Conservation (phyloP, 2,888 invertebrate genomes). For the Agrenia bidenticulata region DNA sequence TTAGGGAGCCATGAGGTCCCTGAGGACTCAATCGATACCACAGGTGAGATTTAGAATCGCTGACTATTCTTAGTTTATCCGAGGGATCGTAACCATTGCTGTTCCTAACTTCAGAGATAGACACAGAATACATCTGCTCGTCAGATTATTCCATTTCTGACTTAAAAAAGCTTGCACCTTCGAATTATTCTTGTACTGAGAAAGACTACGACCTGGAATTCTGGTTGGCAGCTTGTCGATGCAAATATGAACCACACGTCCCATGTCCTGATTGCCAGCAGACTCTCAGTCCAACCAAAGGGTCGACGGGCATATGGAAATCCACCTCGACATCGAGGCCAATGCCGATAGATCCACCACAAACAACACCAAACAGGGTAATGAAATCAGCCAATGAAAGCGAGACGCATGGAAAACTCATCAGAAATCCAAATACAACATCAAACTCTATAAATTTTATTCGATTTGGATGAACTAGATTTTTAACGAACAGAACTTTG, state of each 20-base stretch:
- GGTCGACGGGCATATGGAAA: too few relatives aligned
- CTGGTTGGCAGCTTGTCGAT: conserved; percentile 27
- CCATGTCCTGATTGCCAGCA: conserved; percentile 23
- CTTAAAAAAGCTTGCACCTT: not conserved
- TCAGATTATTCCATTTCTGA: conserved; percentile 1
- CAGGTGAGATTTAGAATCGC: too few relatives aligned
- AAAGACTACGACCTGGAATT: conserved; percentile 24
- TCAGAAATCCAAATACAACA: not conserved
- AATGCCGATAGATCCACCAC: not conserved
- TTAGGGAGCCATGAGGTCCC: too few relatives aligned
- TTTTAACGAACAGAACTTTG: not conserved
- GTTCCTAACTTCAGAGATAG: too few relatives aligned
- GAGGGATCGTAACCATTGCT: too few relatives aligned
- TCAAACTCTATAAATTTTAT: conserved; percentile 28
- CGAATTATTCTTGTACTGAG: not conserved
- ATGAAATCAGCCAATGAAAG: not conserved
- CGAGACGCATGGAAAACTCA: not conserved
- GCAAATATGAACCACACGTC: conserved; percentile 11
- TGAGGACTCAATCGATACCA: too few relatives aligned
- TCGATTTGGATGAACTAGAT: conserved; percentile 32
- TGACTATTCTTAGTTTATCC: too few relatives aligned
- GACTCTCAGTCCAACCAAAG: too few relatives aligned
- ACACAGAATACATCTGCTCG: not conserved
- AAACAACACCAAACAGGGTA: conserved; percentile 1
- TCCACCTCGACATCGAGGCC: too few relatives aligned